These are phyloP conservation scores for Lerista edwardsae DNA, from an alignment of 2,797 vertebrate species.

Conservation along the genomic window DNA sequence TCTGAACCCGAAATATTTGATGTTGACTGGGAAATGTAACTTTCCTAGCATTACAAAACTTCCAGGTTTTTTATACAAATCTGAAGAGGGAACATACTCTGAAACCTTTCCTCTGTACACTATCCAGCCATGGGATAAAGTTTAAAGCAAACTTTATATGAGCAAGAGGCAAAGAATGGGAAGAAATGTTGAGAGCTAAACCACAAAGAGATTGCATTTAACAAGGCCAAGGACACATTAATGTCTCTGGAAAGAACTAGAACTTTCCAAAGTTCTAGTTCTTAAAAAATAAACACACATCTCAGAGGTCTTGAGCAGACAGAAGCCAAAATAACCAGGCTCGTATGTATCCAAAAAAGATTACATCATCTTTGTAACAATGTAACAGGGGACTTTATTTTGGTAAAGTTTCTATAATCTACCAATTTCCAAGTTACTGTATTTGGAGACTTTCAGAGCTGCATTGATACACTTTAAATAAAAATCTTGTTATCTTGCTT, in stretches of 20 bases:
- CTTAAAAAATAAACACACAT: background rate
- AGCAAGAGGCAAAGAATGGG: background rate
- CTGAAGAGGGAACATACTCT: background rate
- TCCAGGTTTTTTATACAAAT: background rate
- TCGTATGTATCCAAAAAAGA: background rate
- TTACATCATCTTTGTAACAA: background rate
- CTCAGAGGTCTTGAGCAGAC: background rate
- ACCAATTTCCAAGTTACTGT: background rate
- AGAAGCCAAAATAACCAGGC: background rate
- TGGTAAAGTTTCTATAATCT: background rate
- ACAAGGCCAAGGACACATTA: background rate
- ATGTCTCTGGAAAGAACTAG: background rate
- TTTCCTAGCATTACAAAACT: background rate
- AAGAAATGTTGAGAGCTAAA: background rate
- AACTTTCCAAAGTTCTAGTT: no score
- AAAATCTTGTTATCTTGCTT: background rate
- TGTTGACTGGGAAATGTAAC: background rate
- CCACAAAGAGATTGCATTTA: background rate
- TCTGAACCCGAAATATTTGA: background rate
- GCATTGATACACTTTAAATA: background rate
- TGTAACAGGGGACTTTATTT: background rate
- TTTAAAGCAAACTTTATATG: background rate
- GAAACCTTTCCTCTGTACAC: background rate
- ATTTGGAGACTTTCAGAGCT: background rate
- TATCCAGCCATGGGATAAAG: background rate